Percentiles rank a stretch among this genome's conserved stretches.
Evolutionary conservation across 2,113 vertebrate genomes (phyloP).

Genomic region (Sturnus vulgaris): DNA sequence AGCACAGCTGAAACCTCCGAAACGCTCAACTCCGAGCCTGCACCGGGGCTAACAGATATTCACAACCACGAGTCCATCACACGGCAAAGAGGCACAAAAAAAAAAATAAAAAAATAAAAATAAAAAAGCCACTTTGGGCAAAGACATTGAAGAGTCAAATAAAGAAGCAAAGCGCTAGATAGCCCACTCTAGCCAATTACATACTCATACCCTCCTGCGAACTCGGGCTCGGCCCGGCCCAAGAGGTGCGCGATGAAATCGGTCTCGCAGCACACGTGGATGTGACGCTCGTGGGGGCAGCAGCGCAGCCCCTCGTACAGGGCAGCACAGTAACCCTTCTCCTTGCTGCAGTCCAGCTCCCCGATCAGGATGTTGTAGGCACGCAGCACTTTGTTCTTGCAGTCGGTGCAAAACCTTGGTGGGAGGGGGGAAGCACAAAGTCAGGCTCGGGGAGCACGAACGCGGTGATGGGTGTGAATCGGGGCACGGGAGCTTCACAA

Average conservation of each 20-base stretch:
- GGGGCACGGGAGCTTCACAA: background rate
- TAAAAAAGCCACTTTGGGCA: conserved; percentile 1
- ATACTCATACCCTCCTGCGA: conserved; percentile 96
- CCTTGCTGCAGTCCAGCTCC: conserved; percentile 93
- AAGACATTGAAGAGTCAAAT: conserved; percentile 61
- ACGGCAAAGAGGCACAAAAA: conserved; percentile 30
- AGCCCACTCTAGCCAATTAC: conserved; percentile 85
- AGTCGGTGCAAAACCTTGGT: conserved; percentile 94
- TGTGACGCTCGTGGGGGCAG: conserved; percentile 92
- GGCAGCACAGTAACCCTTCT: conserved; percentile 93
- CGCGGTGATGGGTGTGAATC: no score
- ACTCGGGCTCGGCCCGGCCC: conserved; percentile 93
- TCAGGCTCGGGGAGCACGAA: rapidly evolving
- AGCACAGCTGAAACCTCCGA: background rate
- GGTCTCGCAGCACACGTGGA: conserved; percentile 95
- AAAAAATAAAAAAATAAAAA: background rate
- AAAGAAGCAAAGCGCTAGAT: conserved; percentile 78
- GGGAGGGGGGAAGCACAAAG: background rate
- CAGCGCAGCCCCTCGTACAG: conserved; percentile 94
- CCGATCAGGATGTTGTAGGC: conserved; percentile 96
- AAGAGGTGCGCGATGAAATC: conserved; percentile 96
- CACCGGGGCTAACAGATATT: rapidly evolving
- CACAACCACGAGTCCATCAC: background rate
- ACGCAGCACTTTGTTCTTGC: conserved; percentile 93
- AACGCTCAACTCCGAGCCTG: background rate